Percentiles rank a stretch among this genome's conserved stretches.
Conservation (phyloP, 2,113 vertebrate species). For the Oryzias woworae region DNA sequence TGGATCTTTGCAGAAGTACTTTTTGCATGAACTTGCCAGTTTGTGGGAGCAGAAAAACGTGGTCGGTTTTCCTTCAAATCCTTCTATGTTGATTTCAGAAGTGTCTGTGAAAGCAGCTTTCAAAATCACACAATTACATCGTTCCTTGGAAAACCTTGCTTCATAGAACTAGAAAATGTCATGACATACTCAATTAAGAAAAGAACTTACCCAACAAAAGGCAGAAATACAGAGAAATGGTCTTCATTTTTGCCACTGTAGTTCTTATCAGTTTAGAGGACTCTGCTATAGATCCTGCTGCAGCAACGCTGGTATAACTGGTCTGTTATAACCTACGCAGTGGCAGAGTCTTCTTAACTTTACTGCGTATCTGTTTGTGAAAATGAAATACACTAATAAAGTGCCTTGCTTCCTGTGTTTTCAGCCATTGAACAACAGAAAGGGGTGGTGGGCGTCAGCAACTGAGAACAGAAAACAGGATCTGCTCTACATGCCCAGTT, state of each 20-base stretch:
- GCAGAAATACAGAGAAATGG: conserved; percentile 17
- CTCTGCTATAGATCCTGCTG: no score
- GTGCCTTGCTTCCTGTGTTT: conserved; percentile 8
- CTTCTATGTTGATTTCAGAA: conserved; percentile 1
- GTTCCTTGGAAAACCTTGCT: no score
- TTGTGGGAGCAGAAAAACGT: conserved; percentile 39
- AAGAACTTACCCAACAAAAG: conserved; percentile 36
- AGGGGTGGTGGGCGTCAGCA: not conserved
- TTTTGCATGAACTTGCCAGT: not conserved
- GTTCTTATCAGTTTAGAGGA: no score
- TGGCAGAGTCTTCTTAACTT: not conserved
- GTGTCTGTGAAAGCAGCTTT: conserved; percentile 16
- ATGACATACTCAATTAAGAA: not conserved
- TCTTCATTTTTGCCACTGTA: conserved; percentile 26
- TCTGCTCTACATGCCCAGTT: no score
- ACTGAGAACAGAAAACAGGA: not conserved
- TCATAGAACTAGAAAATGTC: no score
- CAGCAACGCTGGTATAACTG: not conserved
- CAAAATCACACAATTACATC: not conserved
- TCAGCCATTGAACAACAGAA: not conserved
- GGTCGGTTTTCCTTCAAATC: conserved; percentile 24
- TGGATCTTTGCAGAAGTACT: conserved; percentile 55
- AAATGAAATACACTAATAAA: not conserved
- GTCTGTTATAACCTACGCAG: not conserved
- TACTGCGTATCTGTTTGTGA: not conserved